Conservation (phyloP, 2,797 vertebrate species). For the Scleropages formosus region DNA sequence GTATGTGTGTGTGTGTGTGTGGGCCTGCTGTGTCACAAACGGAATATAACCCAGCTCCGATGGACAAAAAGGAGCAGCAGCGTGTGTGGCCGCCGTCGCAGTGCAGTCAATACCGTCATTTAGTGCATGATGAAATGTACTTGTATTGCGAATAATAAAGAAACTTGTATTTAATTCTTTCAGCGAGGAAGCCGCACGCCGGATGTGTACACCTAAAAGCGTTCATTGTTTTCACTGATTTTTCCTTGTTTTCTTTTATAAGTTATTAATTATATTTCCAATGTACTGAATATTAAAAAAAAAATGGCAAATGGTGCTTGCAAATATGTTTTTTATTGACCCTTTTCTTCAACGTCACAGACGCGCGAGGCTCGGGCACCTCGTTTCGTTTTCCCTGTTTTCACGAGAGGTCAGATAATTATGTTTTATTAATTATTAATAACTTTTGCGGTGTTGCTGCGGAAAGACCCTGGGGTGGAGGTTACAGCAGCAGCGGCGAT, state of each 20-base stretch:
- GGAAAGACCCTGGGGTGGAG: no score
- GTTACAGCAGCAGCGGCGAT: no score
- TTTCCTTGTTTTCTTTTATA: constrained; percentile 18
- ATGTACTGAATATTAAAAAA: constrained; percentile 20
- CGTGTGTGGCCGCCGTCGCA: not conserved
- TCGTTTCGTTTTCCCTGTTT: no score
- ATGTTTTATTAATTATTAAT: no score
- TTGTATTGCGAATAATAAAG: not conserved
- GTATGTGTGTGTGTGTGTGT: no score
- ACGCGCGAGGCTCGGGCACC: no score
- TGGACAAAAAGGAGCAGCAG: not conserved
- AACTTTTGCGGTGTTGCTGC: no score
- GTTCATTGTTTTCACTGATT: constrained; percentile 10
- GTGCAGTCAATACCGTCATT: constrained; percentile 15
- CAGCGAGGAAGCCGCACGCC: no score
- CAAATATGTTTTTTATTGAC: not conserved
- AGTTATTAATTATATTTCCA: constrained; percentile 16
- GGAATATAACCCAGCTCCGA: not conserved
- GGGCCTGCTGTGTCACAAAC: not conserved
- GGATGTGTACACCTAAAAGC: not conserved
- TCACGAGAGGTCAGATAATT: no score
- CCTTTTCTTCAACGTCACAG: no score
- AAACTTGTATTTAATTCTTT: no score
- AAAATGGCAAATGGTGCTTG: not conserved
- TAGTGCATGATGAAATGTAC: not conserved